phyloP scores from a whole-genome alignment of 2,113 vertebrate species.

The Lynx canadensis region DNA sequence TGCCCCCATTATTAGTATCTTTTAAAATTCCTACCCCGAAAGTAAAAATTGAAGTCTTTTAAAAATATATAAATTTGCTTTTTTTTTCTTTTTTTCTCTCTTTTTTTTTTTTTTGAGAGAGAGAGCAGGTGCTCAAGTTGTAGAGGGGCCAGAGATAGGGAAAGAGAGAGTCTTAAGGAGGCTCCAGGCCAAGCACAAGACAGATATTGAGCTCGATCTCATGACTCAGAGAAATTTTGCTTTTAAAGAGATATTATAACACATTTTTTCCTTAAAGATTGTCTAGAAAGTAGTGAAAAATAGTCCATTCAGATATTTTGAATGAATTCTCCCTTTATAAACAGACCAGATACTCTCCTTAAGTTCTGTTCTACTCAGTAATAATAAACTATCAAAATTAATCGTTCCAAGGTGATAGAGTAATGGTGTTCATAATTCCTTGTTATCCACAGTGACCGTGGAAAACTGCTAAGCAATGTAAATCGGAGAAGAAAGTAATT shows the following conservation, averaged over 20 bases:
- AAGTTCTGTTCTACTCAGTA: background rate
- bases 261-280: background rate
- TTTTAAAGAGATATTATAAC: background rate
- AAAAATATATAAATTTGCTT: background rate
- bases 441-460: background rate
- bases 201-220: too few species aligned
- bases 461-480: background rate
- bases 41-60: background rate
- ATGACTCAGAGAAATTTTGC: background rate
- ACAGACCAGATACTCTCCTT: background rate
- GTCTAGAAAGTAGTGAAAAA: background rate
- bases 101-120: background rate
- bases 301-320: background rate
- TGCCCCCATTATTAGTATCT: background rate
- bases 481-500: background rate
- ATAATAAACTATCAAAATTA: background rate
- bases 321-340: background rate
- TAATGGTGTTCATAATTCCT: background rate
- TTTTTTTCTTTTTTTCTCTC: background rate
- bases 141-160: too few species aligned
- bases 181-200: too few species aligned
- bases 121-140: too few species aligned
- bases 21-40: background rate
- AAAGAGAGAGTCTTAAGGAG: too few species aligned
- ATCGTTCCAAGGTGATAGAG: background rate